These are phyloP conservation scores for Zosterops borbonicus DNA, from an alignment of 2,113 vertebrate genomes.

Conservation along the genomic window DNA sequence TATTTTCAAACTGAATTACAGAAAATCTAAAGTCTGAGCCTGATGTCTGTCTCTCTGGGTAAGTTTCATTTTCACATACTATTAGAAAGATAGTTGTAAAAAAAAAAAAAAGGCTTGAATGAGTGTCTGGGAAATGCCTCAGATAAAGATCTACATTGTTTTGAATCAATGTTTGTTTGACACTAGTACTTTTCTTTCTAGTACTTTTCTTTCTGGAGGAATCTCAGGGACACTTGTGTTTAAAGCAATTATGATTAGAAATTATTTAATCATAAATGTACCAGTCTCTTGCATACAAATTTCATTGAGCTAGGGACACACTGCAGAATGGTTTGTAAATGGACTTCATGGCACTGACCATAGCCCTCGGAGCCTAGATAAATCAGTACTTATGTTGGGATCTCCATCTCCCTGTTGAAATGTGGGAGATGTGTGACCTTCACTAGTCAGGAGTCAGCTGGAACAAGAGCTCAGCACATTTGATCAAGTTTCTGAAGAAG, in stretches of 20 bases:
- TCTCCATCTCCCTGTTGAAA: not conserved
- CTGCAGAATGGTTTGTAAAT: not conserved
- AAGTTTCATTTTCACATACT: not conserved
- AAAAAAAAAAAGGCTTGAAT: fast-evolving
- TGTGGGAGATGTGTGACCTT: not conserved
- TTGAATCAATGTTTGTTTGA: not conserved
- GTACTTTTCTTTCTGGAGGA: not conserved
- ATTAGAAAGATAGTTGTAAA: not conserved
- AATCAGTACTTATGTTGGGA: not conserved
- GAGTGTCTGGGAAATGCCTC: not conserved
- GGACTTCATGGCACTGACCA: not conserved
- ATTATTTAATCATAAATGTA: not conserved
- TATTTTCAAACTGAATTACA: slow-evolving; percentile 1
- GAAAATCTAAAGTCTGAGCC: not conserved
- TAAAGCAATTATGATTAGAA: not conserved
- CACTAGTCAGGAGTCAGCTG: not conserved
- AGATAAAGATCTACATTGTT: not conserved
- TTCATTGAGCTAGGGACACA: fast-evolving
- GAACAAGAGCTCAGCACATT: not conserved
- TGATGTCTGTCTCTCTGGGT: not conserved
- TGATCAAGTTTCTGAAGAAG: not conserved
- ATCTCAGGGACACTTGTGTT: not conserved
- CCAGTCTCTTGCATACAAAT: not conserved
- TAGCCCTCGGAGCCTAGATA: not conserved
- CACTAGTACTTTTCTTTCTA: not conserved